A percentile compares a stretch with the other conserved stretches of the same genome.
Evolutionary conservation across 2,888 invertebrate genomes (phyloP).

Genomic region (Amphipoea lucens): DNA sequence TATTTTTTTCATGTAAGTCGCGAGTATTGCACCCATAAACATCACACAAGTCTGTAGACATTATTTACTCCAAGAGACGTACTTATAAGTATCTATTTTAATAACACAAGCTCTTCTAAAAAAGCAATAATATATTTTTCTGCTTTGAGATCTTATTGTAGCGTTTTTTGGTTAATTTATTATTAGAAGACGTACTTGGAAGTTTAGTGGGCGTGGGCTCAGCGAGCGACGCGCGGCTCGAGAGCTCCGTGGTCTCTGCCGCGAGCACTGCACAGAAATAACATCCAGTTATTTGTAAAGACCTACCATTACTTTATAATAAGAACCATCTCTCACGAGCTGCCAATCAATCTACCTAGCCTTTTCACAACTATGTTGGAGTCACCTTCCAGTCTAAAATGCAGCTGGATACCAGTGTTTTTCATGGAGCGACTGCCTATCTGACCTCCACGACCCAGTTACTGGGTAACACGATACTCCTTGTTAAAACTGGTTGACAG

Average conservation of each 20-base stretch:
- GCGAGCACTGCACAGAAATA: constrained; percentile 89
- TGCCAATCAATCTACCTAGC: background rate
- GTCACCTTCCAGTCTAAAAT: background rate
- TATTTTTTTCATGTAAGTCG: background rate
- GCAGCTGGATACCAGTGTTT: background rate
- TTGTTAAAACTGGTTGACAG: background rate
- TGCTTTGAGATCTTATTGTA: constrained; percentile 82
- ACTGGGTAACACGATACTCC: background rate
- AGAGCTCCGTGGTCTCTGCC: constrained; percentile 85
- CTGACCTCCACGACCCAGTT: background rate
- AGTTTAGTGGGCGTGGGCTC: constrained; percentile 91
- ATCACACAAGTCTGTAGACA: background rate
- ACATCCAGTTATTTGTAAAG: constrained; percentile 76
- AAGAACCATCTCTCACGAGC: constrained; percentile 5
- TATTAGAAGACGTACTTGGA: constrained; percentile 89
- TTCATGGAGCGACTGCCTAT: background rate
- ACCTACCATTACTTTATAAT: constrained; percentile 36
- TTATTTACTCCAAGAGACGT: constrained; percentile 3
- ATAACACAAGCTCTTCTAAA: background rate
- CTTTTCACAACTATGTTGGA: too few relatives aligned
- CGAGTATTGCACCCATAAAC: background rate
- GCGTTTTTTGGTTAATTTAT: constrained; percentile 72
- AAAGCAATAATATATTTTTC: constrained; percentile 9
- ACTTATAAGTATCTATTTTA: background rate
- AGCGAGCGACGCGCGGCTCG: constrained; percentile 88